Base-by-base conservation (phyloP, 2,797 vertebrate species). In the Aeoliscus strigatus region DNA sequence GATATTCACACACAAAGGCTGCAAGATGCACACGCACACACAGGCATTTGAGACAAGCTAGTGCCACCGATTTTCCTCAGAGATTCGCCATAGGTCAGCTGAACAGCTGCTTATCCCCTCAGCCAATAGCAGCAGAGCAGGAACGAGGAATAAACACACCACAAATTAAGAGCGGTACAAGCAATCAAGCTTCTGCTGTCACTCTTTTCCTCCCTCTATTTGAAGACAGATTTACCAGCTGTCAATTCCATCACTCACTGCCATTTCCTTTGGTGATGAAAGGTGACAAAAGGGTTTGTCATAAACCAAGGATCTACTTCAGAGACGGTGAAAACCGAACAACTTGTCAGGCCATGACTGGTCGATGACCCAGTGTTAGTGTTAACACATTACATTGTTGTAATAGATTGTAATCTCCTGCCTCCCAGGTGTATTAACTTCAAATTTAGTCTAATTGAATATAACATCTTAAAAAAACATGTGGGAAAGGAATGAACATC, bases 101-200 rank as follows among this genome's bases (percentile, higher is more conserved):
- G 34, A 75, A 66, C 79, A 83, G 66, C 76, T 81, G 77, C 67
- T 82, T 60, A 23, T 51, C 55, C 51, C 65, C 59, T 62, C 43
- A 65, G 46, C 67, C 66, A 83, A 80, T 79, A 72, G 75, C 52
- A 74, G 23, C 6, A 56, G 60, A 65, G 55, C 57, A 73, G 37
- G 61, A 57, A 71, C 53, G 27, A 33, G 9, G 56, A 43, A 70
- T 60, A 70, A 77, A 78, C 53, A 62, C 43, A 55, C 2, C 18
- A 23, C 74, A 80, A 80, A 80, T 83, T 75, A 75, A 64, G 47
- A 66, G 49, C 32, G 51, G 43, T 79, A 60, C 52, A 42, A 60
- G 61, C 63, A 67, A 76, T 79, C 67, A 73, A 43, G 61, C 55
- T 15, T 44, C 46, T 47, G 36, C 29, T 47, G 47, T 60, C 46